A percentile compares a stretch with the other conserved stretches of the same genome.
These are phyloP conservation scores for Odontocolon sp. DNA, from an alignment of 2,888 invertebrate species.

Conservation along the genomic window DNA sequence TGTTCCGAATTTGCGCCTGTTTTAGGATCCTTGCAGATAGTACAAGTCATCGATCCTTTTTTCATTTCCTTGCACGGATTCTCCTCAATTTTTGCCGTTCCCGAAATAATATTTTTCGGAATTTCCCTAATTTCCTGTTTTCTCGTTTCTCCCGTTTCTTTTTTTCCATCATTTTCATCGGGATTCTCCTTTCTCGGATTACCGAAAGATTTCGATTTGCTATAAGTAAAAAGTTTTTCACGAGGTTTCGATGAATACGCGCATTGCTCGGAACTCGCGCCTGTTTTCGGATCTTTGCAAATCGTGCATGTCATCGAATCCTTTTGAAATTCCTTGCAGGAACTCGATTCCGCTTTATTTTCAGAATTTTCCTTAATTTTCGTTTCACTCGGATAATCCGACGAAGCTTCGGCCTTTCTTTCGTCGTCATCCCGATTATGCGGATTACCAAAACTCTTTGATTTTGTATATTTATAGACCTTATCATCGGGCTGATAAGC, in stretches of 20 bases:
- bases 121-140: no score
- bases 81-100: no score
- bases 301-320: constrained; percentile 87
- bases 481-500: constrained; percentile 81
- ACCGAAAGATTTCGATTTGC: constrained; percentile 72
- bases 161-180: no score
- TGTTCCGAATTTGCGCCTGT: constrained; percentile 90
- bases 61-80: constrained; percentile 80
- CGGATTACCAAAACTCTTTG: constrained; percentile 73
- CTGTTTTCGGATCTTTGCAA: constrained; percentile 88
- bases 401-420: not conserved
- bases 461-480: constrained; percentile 73
- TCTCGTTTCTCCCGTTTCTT: no score
- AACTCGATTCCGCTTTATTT: constrained; percentile 1
- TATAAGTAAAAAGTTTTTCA: constrained; percentile 83
- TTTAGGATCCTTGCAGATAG: constrained; percentile 88
- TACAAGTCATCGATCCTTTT: constrained; percentile 87
- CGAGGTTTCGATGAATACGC: constrained; percentile 89
- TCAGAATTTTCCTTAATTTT: not conserved
- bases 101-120: no score
- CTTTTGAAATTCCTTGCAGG: constrained; percentile 85
- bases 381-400: not conserved
- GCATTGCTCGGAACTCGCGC: constrained; percentile 90
- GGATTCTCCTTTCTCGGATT: constrained; percentile 61
- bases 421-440: constrained; percentile 80